Evolutionary conservation across 2,113 vertebrate genomes (phyloP).

Genomic region (Antennarius striatus): DNA sequence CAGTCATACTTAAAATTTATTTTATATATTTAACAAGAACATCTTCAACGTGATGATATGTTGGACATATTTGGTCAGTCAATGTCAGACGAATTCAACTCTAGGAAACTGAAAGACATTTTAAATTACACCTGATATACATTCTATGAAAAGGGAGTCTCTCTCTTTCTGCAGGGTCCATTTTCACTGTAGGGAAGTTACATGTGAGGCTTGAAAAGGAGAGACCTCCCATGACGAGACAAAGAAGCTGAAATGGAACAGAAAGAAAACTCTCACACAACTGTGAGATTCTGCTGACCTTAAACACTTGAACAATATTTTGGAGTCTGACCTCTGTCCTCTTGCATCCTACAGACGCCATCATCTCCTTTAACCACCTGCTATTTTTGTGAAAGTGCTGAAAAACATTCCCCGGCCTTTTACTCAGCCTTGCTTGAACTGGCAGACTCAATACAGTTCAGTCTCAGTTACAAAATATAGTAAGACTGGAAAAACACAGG

Average conservation of each 20-base stretch:
- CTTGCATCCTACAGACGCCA: neutral
- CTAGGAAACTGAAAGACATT: too few relatives aligned
- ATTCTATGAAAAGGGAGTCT: too few relatives aligned
- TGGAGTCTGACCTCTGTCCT: neutral
- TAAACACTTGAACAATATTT: neutral
- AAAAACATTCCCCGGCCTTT: neutral
- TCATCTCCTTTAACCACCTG: neutral
- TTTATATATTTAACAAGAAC: too few relatives aligned
- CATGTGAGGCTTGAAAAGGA: too few relatives aligned
- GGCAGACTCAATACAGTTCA: neutral
- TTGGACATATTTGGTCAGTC: neutral
- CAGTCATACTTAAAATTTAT: too few relatives aligned
- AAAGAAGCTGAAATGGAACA: too few relatives aligned
- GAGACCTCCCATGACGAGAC: too few relatives aligned
- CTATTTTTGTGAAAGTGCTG: neutral
- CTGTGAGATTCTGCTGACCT: neutral
- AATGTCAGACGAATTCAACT: neutral
- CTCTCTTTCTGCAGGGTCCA: too few relatives aligned
- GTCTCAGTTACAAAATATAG: constrained; percentile 9
- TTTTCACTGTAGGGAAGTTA: too few relatives aligned
- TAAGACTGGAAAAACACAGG: neutral
- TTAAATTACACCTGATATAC: too few relatives aligned
- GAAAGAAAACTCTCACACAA: neutral
- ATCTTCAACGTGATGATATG: too few relatives aligned
- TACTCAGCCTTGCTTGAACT: constrained; percentile 21